Conservation (phyloP, 1,140 invertebrate species). For the Laupala kohalensis region DNA sequence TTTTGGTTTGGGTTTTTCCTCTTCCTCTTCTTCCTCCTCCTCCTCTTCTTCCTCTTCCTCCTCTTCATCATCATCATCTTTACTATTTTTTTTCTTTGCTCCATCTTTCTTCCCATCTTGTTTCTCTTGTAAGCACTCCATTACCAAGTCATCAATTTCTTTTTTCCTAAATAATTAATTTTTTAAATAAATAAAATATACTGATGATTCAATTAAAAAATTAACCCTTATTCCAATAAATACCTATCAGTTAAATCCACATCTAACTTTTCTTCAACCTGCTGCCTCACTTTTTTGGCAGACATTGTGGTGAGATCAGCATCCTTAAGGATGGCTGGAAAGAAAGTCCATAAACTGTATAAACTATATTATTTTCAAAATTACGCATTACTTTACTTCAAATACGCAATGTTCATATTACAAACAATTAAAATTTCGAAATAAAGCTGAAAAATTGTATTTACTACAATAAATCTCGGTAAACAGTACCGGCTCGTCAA, state of each 20-base stretch:
- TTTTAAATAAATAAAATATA: not conserved
- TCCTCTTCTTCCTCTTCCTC: conserved; percentile 41
- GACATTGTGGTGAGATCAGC: conserved; percentile 72
- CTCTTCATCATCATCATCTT: conserved; percentile 43
- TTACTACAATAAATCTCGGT: too few species aligned
- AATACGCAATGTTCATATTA: too few species aligned
- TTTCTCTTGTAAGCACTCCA: conserved; percentile 55
- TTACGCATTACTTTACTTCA: too few species aligned
- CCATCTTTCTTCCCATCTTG: conserved; percentile 32
- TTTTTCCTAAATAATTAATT: conserved; percentile 47
- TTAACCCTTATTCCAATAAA: conserved; percentile 10
- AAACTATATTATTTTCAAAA: too few species aligned
- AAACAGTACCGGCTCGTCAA: not conserved
- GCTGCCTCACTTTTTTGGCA: conserved; percentile 79
- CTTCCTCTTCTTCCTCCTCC: conserved; percentile 34
- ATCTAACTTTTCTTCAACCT: conserved; percentile 68
- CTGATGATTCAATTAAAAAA: not conserved
- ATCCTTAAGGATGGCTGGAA: conserved; percentile 72
- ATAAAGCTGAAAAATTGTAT: too few species aligned
- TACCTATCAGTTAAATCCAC: conserved; percentile 54
- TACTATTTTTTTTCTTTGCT: conserved; percentile 38
- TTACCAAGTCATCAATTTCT: conserved; percentile 69
- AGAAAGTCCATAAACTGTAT: conserved; percentile 16
- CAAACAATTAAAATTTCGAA: too few species aligned
- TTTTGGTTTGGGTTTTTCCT: conserved; percentile 44